Evolutionary conservation across 2,888 invertebrate genomes (phyloP).

Genomic region (Macroteleia sp.): DNA sequence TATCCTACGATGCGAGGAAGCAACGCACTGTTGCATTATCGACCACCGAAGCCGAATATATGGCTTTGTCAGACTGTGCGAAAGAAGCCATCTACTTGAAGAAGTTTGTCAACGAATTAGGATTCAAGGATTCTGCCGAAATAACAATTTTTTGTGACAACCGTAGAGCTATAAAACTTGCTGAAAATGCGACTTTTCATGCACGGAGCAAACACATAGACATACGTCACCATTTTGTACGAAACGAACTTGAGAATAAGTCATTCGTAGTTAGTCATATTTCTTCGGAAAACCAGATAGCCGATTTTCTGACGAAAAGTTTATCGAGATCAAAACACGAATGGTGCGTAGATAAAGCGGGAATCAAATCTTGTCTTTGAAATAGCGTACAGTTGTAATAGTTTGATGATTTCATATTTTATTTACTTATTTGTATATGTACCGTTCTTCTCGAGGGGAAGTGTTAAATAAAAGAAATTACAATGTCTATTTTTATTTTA

Average conservation of each 20-base stretch:
- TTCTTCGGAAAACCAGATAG: constrained; percentile 24
- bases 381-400: background rate
- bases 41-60: too few species aligned
- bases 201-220: constrained; percentile 43
- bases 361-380: background rate
- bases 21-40: constrained; percentile 15
- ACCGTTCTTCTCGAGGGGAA: background rate
- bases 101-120: constrained; percentile 49
- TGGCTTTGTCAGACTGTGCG: constrained; percentile 6
- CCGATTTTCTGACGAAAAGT: constrained; percentile 48
- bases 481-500: background rate
- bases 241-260: background rate
- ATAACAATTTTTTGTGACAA: constrained; percentile 49
- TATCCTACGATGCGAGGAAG: constrained; percentile 59
- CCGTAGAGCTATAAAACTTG: constrained; percentile 21
- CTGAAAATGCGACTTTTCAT: constrained; percentile 3
- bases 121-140: constrained; percentile 16
- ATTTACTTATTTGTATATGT: background rate
- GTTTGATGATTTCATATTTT: background rate
- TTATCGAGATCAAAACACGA: background rate
- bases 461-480: background rate
- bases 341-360: background rate
- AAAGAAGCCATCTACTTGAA: constrained; percentile 44
- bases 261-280: background rate
- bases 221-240: constrained; percentile 31